Conservation (phyloP, 1,140 invertebrate species). For the Dendrolimus kikuchii region DNA sequence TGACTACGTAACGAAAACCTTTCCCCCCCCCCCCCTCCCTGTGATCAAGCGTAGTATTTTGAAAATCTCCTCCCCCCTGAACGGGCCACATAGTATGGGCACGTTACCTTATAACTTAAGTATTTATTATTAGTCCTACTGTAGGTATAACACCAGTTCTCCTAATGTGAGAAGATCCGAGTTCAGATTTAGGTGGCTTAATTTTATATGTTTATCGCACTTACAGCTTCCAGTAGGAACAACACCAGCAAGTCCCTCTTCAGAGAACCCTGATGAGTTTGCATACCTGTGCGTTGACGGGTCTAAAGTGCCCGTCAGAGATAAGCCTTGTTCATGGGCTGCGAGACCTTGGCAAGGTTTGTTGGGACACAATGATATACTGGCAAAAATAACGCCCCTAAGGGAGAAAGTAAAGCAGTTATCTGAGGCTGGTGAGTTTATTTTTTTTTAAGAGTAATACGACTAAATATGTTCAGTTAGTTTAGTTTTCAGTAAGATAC, state of each 20-base stretch:
- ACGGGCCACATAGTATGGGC: too few relatives aligned
- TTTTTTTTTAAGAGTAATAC: slow-evolving; percentile 2
- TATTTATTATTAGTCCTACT: too few relatives aligned
- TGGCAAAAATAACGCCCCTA: slow-evolving; percentile 61
- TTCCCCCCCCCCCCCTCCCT: too few relatives aligned
- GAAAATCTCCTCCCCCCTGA: too few relatives aligned
- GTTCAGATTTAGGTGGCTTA: not conserved
- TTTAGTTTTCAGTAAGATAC: too few relatives aligned
- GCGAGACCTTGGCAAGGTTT: slow-evolving; percentile 86
- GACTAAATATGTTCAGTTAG: not conserved
- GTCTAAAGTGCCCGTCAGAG: slow-evolving; percentile 76
- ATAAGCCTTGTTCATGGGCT: slow-evolving; percentile 84
- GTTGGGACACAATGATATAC: slow-evolving; percentile 76
- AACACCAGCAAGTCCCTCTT: slow-evolving; percentile 56
- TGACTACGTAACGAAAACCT: too few relatives aligned
- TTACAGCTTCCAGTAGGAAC: slow-evolving; percentile 73
- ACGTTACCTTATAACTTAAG: too few relatives aligned
- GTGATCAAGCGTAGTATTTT: too few relatives aligned
- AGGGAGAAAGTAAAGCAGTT: slow-evolving; percentile 61
- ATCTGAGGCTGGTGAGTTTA: slow-evolving; percentile 43
- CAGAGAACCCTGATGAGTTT: slow-evolving; percentile 75
- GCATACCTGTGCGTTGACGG: slow-evolving; percentile 89
- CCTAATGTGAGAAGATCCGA: not conserved
- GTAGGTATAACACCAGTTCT: too few relatives aligned
- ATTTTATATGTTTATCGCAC: not conserved